These are phyloP conservation scores for Drosophila subobscura DNA, from an alignment of 1,140 invertebrate genomes.

Conservation along the genomic window DNA sequence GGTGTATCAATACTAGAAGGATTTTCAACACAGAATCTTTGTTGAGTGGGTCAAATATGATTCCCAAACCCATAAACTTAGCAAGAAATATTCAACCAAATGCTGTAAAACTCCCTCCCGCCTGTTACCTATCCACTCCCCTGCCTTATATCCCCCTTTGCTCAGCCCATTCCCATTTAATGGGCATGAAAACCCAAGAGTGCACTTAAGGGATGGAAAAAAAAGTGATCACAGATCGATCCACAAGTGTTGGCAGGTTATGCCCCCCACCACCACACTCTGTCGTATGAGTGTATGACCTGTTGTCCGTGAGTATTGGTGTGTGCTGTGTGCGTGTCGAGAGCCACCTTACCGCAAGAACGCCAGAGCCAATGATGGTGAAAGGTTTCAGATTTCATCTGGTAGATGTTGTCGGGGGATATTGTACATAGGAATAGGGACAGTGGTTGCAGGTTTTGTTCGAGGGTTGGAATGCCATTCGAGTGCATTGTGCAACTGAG, in stretches of 20 bases:
- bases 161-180: neutral
- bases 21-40: too few relatives aligned
- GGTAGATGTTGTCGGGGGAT: constrained; percentile 20
- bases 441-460: neutral
- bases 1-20: too few relatives aligned
- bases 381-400: constrained; percentile 76
- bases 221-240: constrained; percentile 49
- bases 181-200: constrained; percentile 26
- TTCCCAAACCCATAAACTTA: too few relatives aligned
- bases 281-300: too few relatives aligned
- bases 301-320: constrained; percentile 13
- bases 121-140: neutral
- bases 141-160: neutral
- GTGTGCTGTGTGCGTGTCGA: constrained; percentile 35
- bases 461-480: too few relatives aligned
- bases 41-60: too few relatives aligned
- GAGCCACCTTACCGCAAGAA: constrained; percentile 50
- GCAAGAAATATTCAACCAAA: too few relatives aligned
- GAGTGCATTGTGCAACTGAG: constrained; percentile 71
- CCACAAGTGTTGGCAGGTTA: constrained; percentile 70
- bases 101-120: too few relatives aligned
- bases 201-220: constrained; percentile 74
- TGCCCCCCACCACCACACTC: neutral
- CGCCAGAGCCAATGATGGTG: constrained; percentile 49
- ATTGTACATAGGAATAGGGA: neutral